phyloP scores from a whole-genome alignment of 1,140 invertebrate species.

The Araneus ventricosus region DNA sequence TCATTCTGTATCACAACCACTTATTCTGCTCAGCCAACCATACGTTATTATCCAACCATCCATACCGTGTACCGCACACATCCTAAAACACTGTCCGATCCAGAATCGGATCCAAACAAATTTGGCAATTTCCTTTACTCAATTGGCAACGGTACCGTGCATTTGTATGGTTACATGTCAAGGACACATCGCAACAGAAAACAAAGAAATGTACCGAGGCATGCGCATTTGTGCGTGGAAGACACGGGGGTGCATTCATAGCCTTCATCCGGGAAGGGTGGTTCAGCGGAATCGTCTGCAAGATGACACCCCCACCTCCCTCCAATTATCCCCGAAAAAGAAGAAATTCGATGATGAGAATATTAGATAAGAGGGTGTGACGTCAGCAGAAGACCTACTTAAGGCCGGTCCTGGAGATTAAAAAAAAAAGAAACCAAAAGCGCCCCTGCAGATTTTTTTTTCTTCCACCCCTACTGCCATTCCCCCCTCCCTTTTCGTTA shows the following conservation, averaged over 20 bases:
- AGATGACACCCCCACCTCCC: background rate
- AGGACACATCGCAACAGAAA: background rate
- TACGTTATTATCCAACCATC: background rate
- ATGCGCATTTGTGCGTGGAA: background rate
- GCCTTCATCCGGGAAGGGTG: conserved; percentile 28
- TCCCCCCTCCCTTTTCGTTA: background rate
- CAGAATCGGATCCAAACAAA: background rate
- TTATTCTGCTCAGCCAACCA: background rate
- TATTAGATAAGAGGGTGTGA: conserved; percentile 34
- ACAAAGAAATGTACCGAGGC: background rate
- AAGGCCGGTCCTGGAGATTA: background rate
- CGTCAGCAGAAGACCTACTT: conserved; percentile 11
- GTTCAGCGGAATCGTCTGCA: background rate
- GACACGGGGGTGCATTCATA: background rate
- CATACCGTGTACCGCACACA: background rate
- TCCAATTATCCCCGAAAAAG: background rate
- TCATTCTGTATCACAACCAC: no score
- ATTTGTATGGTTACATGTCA: background rate
- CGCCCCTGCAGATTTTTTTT: conserved; percentile 19
- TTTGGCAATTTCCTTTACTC: background rate
- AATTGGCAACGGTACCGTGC: background rate
- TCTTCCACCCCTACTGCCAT: background rate
- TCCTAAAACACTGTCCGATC: background rate
- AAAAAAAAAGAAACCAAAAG: conserved; percentile 1
- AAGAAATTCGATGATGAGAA: background rate